Evolutionary conservation across 2,113 vertebrate species (phyloP).

Genomic region (Aptenodytes patagonicus): DNA sequence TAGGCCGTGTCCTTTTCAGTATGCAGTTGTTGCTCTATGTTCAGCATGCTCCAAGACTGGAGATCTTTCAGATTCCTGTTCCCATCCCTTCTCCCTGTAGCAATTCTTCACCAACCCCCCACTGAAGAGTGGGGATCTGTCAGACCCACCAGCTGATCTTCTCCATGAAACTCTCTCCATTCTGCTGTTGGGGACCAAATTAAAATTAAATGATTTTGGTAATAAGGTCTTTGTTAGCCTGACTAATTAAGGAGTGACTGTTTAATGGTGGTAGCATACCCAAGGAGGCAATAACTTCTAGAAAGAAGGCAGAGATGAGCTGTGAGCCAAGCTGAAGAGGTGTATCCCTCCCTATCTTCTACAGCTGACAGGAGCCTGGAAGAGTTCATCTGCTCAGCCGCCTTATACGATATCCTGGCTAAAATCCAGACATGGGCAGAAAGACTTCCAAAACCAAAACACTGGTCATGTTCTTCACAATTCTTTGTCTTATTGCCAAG

Average conservation of each 20-base stretch:
- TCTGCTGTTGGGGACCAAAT: background rate
- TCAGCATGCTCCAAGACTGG: background rate
- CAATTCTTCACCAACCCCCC: background rate
- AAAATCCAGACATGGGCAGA: background rate
- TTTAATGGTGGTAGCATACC: background rate
- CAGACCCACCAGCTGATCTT: background rate
- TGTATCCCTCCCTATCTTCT: background rate
- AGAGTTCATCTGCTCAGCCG: background rate
- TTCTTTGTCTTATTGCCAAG: background rate
- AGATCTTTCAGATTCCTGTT: background rate
- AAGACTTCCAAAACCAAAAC: background rate
- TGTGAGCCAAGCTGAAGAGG: background rate
- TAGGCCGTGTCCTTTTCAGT: rapidly evolving
- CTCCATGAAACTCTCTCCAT: background rate
- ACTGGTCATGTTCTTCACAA: background rate
- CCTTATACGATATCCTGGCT: background rate
- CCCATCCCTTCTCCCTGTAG: background rate
- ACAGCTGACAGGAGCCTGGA: background rate
- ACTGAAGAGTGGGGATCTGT: background rate
- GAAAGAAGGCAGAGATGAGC: background rate
- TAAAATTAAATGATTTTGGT: background rate
- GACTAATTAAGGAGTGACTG: background rate
- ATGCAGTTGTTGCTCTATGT: background rate
- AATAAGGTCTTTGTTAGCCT: background rate
- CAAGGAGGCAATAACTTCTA: background rate